Percentiles rank a stretch among this genome's conserved stretches.
These are phyloP conservation scores for Globia sparganii DNA, from an alignment of 2,888 invertebrate species.

Conservation along the genomic window DNA sequence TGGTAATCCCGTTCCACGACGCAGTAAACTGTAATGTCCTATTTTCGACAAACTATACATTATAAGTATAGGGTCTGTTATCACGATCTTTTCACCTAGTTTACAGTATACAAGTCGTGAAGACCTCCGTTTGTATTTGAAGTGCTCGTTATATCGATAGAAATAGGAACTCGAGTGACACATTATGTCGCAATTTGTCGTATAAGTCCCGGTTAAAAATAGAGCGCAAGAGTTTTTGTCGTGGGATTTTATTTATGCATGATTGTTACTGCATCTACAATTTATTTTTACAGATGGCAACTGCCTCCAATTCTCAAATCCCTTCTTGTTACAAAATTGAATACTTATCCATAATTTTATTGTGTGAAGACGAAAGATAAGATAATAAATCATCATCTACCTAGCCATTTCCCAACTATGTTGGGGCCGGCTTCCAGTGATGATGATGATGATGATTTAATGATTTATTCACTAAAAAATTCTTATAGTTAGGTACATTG, in stretches of 20 bases:
- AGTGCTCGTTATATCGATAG: constrained; percentile 40
- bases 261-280: background rate
- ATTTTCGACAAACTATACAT: background rate
- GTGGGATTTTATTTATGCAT: background rate
- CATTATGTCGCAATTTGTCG: constrained; percentile 17
- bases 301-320: background rate
- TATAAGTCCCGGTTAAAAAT: constrained; percentile 4
- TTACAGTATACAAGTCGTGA: constrained; percentile 7
- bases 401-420: too few relatives aligned
- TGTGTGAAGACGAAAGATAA: background rate
- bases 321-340: background rate
- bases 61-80: background rate
- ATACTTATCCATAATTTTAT: background rate
- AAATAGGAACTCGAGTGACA: constrained; percentile 26
- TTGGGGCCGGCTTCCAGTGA: too few relatives aligned
- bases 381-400: too few relatives aligned
- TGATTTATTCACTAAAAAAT: too few relatives aligned
- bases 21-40: constrained; percentile 1
- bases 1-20: background rate
- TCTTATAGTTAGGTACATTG: too few relatives aligned
- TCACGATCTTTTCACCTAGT: constrained; percentile 30
- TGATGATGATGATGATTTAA: too few relatives aligned
- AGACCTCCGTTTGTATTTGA: constrained; percentile 24
- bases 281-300: background rate
- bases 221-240: background rate